Conservation (phyloP, 2,888 invertebrate genomes). For the Agonopterix arenella region DNA sequence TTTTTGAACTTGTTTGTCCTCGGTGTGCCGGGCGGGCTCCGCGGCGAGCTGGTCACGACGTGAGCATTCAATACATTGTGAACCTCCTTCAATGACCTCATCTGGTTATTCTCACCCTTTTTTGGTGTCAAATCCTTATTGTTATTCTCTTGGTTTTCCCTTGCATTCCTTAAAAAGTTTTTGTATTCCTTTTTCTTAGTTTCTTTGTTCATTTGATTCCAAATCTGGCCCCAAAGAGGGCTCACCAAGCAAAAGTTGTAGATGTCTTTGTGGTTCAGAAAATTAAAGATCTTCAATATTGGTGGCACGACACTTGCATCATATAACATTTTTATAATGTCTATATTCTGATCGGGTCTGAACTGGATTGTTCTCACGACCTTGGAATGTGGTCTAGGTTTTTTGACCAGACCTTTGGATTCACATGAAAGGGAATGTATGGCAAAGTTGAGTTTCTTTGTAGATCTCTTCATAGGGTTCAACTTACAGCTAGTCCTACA, state of each 20-base stretch:
- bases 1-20: constrained; percentile 54
- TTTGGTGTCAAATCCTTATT: constrained; percentile 28
- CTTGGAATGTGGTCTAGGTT: constrained; percentile 26
- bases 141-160: constrained; percentile 54
- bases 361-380: constrained; percentile 31
- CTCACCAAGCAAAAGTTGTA: constrained; percentile 58
- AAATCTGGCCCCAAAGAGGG: constrained; percentile 47
- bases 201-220: constrained; percentile 38
- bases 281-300: constrained; percentile 49
- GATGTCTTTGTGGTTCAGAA: constrained; percentile 55
- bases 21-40: constrained; percentile 57
- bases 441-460: constrained; percentile 49
- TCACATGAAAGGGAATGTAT: constrained; percentile 60
- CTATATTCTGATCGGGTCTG: constrained; percentile 56
- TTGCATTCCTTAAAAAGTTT: constrained; percentile 38
- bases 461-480: constrained; percentile 47
- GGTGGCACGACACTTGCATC: constrained; percentile 38
- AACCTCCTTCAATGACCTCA: constrained; percentile 46
- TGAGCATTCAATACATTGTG: constrained; percentile 42
- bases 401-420: constrained; percentile 33
- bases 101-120: constrained; percentile 22
- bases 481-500: constrained; percentile 45
- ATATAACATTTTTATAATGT: constrained; percentile 54
- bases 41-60: constrained; percentile 19
- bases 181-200: constrained; percentile 38